A percentile compares a stretch with the other conserved stretches of the same genome.
Conservation (phyloP, 2,888 invertebrate genomes). For the Chrysopilus asiliformis region DNA sequence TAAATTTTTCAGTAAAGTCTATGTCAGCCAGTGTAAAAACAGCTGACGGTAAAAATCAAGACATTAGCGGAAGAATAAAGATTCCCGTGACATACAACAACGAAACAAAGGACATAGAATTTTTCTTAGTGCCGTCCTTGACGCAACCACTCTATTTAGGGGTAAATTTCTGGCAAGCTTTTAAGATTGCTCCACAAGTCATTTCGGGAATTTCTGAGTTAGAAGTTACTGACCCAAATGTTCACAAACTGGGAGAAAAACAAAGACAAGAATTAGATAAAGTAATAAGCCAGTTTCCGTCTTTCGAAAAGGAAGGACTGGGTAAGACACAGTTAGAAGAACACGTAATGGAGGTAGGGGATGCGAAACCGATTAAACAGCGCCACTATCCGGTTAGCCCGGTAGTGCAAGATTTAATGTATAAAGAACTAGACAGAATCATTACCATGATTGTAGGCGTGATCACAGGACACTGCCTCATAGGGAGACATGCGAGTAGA, state of each 20-base stretch:
- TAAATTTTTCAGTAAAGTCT: background rate
- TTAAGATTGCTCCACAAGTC: background rate
- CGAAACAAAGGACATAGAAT: background rate
- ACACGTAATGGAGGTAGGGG: background rate
- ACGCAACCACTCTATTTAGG: background rate
- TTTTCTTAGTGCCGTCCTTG: background rate
- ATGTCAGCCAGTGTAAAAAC: background rate
- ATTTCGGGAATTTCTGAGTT: background rate
- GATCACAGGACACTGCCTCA: too few relatives aligned
- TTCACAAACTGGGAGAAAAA: background rate
- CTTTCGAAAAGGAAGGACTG: background rate
- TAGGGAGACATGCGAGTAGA: too few relatives aligned
- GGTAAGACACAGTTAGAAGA: background rate
- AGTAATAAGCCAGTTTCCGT: constrained; percentile 1
- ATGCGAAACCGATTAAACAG: background rate
- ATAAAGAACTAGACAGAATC: too few relatives aligned
- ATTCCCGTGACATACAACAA: background rate
- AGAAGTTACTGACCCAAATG: background rate
- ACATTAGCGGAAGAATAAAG: too few relatives aligned
- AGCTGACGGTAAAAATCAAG: too few relatives aligned
- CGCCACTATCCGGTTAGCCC: background rate
- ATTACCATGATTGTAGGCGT: too few relatives aligned
- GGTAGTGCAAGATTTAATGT: background rate
- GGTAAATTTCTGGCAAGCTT: background rate
- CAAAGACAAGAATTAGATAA: background rate